Conservation (phyloP, 2,888 invertebrate species). For the Cancer borealis region DNA sequence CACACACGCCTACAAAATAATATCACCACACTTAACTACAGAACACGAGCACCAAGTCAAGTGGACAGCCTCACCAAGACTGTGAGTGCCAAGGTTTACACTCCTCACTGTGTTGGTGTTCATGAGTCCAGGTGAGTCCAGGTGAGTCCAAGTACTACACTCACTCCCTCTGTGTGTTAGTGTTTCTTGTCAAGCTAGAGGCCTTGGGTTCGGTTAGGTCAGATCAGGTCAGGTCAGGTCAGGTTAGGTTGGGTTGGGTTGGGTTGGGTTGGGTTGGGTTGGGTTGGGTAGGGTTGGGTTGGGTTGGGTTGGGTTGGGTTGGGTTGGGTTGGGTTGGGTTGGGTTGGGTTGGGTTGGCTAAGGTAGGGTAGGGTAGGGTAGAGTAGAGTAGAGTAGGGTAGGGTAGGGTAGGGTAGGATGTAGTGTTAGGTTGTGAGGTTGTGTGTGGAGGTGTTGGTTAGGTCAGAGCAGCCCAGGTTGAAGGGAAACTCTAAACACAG, state of each 20-base stretch:
- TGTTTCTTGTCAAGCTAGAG: no score
- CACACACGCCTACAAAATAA: no score
- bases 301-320: constrained; percentile 25
- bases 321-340: constrained; percentile 26
- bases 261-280: constrained; percentile 49
- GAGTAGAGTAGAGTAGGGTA: constrained; percentile 43
- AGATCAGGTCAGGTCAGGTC: no score
- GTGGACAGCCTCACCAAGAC: no score
- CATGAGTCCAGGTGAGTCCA: no score
- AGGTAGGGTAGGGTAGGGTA: constrained; percentile 28
- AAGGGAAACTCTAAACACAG: neutral
- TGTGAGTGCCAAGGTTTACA: no score
- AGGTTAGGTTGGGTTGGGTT: constrained; percentile 42
- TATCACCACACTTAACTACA: no score
- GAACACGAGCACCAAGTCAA: no score
- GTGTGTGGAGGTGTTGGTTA: neutral
- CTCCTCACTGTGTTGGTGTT: no score
- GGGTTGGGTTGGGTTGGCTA: constrained; percentile 6
- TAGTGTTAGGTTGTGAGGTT: neutral
- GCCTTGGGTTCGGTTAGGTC: no score
- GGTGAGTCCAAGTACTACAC: no score
- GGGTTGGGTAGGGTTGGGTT: constrained; percentile 43
- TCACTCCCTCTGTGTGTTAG: no score
- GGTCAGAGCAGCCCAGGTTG: neutral
- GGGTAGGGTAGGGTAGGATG: constrained; percentile 39